A percentile compares a stretch with the other conserved stretches of the same genome.
These are phyloP conservation scores for Poecilobothrus nobilitatus DNA, from an alignment of 2,888 invertebrate species.

Conservation along the genomic window DNA sequence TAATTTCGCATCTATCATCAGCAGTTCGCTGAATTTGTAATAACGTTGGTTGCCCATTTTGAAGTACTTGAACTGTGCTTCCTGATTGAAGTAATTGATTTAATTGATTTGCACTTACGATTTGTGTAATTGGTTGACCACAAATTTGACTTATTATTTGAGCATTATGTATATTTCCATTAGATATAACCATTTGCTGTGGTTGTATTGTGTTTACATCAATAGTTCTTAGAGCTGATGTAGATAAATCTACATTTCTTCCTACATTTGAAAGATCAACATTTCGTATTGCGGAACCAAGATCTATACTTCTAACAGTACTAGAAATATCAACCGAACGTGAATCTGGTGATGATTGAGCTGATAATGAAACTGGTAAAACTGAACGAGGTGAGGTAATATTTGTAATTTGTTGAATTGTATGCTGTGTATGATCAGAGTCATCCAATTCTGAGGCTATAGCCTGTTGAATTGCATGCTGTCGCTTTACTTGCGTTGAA, in stretches of 20 bases:
- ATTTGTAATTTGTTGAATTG: neutral
- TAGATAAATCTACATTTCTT: neutral
- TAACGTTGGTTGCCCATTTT: slow-evolving; percentile 35
- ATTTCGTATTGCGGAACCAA: neutral
- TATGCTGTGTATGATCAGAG: neutral
- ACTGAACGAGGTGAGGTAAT: neutral
- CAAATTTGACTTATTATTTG: slow-evolving; percentile 42
- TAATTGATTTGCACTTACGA: slow-evolving; percentile 33
- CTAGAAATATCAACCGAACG: neutral
- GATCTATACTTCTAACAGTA: neutral
- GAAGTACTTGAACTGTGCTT: slow-evolving; percentile 42
- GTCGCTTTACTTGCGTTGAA: slow-evolving; percentile 21
- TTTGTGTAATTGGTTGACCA: slow-evolving; percentile 39
- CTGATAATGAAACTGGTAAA: neutral
- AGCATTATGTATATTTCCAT: slow-evolving; percentile 33
- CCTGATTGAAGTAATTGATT: slow-evolving; percentile 37
- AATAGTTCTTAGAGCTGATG: slow-evolving; percentile 22
- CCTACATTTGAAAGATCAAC: neutral
- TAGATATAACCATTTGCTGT: slow-evolving; percentile 41
- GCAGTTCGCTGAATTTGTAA: slow-evolving; percentile 28
- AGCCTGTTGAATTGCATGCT: slow-evolving; percentile 14
- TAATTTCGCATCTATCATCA: slow-evolving; percentile 30
- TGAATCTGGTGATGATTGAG: neutral
- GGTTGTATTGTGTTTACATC: slow-evolving; percentile 26
- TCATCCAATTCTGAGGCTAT: neutral